A percentile compares a stretch with the other conserved stretches of the same genome.
Evolutionary conservation across 2,797 vertebrate species (phyloP).

Genomic region (Tokudaia tokunoshimensis): DNA sequence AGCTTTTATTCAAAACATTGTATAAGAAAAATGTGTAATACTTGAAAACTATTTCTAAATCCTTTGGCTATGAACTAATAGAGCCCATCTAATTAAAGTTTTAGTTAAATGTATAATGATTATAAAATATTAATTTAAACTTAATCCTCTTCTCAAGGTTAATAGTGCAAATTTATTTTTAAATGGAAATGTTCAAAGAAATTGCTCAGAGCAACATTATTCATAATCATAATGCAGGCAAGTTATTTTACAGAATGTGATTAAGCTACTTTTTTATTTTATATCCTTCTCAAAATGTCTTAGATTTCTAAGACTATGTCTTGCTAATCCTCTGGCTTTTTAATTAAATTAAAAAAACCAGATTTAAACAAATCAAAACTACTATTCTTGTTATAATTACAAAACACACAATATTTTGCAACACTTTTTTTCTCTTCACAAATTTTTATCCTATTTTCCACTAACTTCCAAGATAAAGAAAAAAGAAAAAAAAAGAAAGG

Average conservation of each 20-base stretch:
- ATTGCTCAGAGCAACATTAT: constrained; percentile 42
- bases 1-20: neutral
- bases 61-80: constrained; percentile 51
- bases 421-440: neutral
- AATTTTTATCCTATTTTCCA: neutral
- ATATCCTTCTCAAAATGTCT: neutral
- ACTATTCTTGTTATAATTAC: neutral
- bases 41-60: constrained; percentile 38
- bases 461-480: neutral
- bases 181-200: constrained; percentile 64
- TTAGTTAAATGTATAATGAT: constrained; percentile 60
- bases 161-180: constrained; percentile 66
- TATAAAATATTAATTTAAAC: constrained; percentile 67
- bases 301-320: neutral
- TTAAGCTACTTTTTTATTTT: neutral
- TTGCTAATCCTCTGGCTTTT: constrained; percentile 33
- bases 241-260: constrained; percentile 1
- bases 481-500: neutral
- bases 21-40: constrained; percentile 22
- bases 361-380: neutral
- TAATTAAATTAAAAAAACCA: constrained; percentile 55
- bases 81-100: constrained; percentile 68
- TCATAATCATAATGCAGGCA: constrained; percentile 12
- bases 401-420: constrained; percentile 16
- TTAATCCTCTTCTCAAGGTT: constrained; percentile 66